These are phyloP conservation scores for Drosophila pseudotalamancana DNA, from an alignment of 2,888 invertebrate genomes.

Conservation along the genomic window DNA sequence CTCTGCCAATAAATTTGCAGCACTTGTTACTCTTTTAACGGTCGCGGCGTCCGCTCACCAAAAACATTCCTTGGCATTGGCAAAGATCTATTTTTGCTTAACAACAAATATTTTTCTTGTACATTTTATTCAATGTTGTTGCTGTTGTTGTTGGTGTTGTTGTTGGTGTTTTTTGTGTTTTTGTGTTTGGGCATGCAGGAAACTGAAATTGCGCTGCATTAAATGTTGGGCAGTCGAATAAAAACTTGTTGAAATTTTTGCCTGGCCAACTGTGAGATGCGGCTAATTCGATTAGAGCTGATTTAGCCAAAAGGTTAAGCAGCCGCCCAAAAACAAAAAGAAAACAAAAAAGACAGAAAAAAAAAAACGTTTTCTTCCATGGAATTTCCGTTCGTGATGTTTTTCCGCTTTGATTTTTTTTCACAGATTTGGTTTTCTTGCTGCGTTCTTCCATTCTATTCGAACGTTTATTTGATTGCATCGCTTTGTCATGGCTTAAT, in stretches of 20 bases:
- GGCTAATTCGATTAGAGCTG: slow-evolving; percentile 73
- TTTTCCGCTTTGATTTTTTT: slow-evolving; percentile 63
- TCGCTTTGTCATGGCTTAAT: slow-evolving; percentile 67
- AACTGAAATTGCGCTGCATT: slow-evolving; percentile 73
- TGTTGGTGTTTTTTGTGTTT: slow-evolving; percentile 16
- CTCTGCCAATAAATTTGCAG: slow-evolving; percentile 77
- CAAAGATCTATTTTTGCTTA: slow-evolving; percentile 65
- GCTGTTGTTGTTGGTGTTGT: slow-evolving; percentile 16
- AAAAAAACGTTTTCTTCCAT: slow-evolving; percentile 54
- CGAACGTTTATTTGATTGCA: slow-evolving; percentile 53
- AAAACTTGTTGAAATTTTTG: slow-evolving; percentile 54
- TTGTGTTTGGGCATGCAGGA: slow-evolving; percentile 60
- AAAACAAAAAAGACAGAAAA: slow-evolving; percentile 15
- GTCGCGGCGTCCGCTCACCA: slow-evolving; percentile 55
- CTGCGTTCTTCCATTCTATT: not conserved
- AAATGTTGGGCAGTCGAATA: slow-evolving; percentile 49
- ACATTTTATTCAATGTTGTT: slow-evolving; percentile 46
- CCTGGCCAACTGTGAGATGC: slow-evolving; percentile 56
- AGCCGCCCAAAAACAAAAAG: slow-evolving; percentile 71
- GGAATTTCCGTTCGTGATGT: slow-evolving; percentile 76
- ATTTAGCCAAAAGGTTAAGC: slow-evolving; percentile 77
- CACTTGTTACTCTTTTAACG: slow-evolving; percentile 78
- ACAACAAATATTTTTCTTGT: slow-evolving; percentile 78
- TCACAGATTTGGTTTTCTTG: slow-evolving; percentile 21
- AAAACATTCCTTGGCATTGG: slow-evolving; percentile 64